Evolutionary conservation across 2,888 invertebrate species (phyloP), one percentile per base, ranked within the genome.

Genomic region (Tanypteryx hageni): DNA sequence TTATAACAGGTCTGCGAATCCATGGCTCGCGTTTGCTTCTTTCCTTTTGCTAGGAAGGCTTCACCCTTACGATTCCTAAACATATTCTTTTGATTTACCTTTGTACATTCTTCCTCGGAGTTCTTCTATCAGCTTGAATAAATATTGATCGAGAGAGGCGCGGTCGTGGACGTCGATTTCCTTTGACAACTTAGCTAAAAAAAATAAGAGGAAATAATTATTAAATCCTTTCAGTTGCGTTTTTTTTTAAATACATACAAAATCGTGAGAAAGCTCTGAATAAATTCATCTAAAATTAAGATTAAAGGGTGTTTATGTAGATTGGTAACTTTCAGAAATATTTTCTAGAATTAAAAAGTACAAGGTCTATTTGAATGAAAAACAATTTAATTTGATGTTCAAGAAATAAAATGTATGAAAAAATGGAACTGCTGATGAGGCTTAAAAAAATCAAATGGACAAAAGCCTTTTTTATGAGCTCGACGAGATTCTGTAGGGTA

Each of bases 41-140:
- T n/a, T n/a, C 16, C 18, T n/a, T 16, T 14, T 1, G 68, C 7
- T 8, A 16, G 22, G 27, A 13, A 22, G 31, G 18, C 44, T 44
- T 31, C 31, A 31, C 31, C 31, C 18, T 82, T 8, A 18, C 16
- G 10, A 44, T 9, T 4, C 11, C 13, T 13, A 18, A 44, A 16
- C 27, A 13, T 56, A 8, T 56, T 14, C 5, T 44, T 44, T 4
- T 3, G 4, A 93, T 64, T 94, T 93, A 27, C 94, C 94, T 68
- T 83, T 64, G 18, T 92, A 92, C 68, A 94, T 81, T 76, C 93
- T 93, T 1, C 93, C 93, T 85, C 92, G 93, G n/a, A 94, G 89
- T 31, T 93, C 93, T 56, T 93, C 92, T 22, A 94, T 84, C 27
- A 93, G 93, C 92, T 93, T 92, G 61, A 92, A 92, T n/a, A 94